A percentile compares a stretch with the other conserved stretches of the same genome.
Conservation (phyloP, 1,140 invertebrate species). For the Hyphantria cunea region DNA sequence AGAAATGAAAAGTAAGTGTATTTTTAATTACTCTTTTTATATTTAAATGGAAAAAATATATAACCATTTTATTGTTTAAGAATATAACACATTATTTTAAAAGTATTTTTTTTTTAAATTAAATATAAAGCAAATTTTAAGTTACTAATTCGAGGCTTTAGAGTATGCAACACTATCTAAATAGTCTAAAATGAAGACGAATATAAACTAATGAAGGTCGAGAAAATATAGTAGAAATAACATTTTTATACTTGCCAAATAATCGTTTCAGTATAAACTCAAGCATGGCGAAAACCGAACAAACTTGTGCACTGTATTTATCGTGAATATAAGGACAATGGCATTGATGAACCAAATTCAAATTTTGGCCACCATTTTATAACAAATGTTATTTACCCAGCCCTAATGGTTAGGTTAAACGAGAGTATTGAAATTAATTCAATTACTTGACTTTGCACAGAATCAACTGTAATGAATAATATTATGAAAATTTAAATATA, state of each 20-base stretch:
- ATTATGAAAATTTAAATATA: constrained; percentile 6
- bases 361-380: constrained; percentile 6
- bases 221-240: too few relatives aligned
- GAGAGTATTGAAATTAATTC: constrained; percentile 6
- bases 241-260: too few relatives aligned
- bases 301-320: constrained; percentile 11
- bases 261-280: background rate
- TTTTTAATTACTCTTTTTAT: background rate
- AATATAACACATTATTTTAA: too few relatives aligned
- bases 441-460: constrained; percentile 7
- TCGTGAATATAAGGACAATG: constrained; percentile 1
- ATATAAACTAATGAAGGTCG: too few relatives aligned
- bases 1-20: constrained; percentile 68
- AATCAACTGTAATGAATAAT: constrained; percentile 12
- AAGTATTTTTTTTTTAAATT: too few relatives aligned
- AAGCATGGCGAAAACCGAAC: constrained; percentile 1
- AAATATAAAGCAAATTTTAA: too few relatives aligned
- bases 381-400: constrained; percentile 6
- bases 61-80: too few relatives aligned
- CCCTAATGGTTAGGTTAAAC: constrained; percentile 9
- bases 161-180: too few relatives aligned
- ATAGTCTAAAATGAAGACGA: too few relatives aligned
- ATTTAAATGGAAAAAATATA: too few relatives aligned
- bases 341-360: constrained; percentile 14
- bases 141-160: too few relatives aligned